Evolutionary conservation across 2,888 invertebrate species (phyloP), one percentile per base, ranked within the genome.

Genomic region (Meiosimyza decipiens): DNA sequence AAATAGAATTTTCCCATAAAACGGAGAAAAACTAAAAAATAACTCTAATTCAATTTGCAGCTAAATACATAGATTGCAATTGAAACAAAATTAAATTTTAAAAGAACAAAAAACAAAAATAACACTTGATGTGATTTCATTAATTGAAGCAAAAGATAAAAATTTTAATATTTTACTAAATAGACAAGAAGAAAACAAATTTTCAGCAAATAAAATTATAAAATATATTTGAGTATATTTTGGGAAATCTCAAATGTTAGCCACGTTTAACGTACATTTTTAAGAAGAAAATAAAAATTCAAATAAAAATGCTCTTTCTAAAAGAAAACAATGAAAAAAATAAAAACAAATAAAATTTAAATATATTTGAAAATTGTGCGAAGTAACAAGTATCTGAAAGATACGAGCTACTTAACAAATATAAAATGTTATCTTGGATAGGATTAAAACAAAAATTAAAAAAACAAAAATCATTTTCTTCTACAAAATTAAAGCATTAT

Each of bases 1-100:
- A 91, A 90, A 85, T 84, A 83, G 83, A 85, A 84, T 82, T 85
- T 83, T 73, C 83, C 84, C 83, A 83, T 84, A 80, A 84, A 85
- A 74, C 85, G 85, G 77, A 82, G 84, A 74, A 85, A 85, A 77
- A 85, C 82, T 52, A 85, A 85, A 75, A 83, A 84, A 78, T 85
- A 76, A 79, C 40, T 40, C 40, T 40, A 40, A 40, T 40, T 67
- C 70, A 71, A 71, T 57, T 64, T 72, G 60, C 67, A 59, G 64
- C 71, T 28, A 62, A 18, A 28, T 59, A 66, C 63, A 54, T 65
- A 59, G 66, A 71, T 73, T 50, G 55, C 64, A 40, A 40, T 62
- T 47, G 15, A 70, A 74, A 69, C 51, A 15, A 50, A 52, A 59
- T 49, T 63, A 64, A 69, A 74, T 57, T 47, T 22, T 18, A 70